These are phyloP conservation scores for Athrips mouffetella DNA, from an alignment of 2,888 invertebrate genomes.

Conservation along the genomic window DNA sequence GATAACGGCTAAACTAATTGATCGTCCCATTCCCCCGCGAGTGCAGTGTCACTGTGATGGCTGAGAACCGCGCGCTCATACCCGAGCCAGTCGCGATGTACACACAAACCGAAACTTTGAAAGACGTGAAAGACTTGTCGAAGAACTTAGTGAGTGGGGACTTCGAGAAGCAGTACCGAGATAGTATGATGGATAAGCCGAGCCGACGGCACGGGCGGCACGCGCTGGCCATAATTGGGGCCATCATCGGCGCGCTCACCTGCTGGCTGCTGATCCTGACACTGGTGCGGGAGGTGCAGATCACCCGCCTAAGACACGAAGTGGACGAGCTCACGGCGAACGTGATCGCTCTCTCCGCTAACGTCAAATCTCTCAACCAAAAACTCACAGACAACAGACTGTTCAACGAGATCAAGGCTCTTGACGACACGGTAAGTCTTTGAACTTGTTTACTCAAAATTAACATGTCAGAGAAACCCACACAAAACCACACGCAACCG, in stretches of 20 bases:
- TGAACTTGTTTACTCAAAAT: not conserved
- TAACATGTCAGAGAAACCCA: not conserved
- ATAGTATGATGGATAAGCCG: constrained; percentile 44
- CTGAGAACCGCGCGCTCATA: constrained; percentile 63
- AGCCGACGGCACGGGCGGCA: constrained; percentile 41
- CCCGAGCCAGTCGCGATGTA: constrained; percentile 57
- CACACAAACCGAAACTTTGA: constrained; percentile 54
- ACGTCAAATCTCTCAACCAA: constrained; percentile 55
- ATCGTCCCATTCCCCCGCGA: constrained; percentile 37
- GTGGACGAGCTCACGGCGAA: constrained; percentile 61
- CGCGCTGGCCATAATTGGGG: constrained; percentile 33
- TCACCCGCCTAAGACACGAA: constrained; percentile 51
- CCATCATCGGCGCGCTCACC: constrained; percentile 43
- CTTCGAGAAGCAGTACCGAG: constrained; percentile 60
- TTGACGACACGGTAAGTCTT: constrained; percentile 65
- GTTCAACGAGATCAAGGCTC: constrained; percentile 53
- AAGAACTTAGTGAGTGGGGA: constrained; percentile 70
- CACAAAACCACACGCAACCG: not conserved
- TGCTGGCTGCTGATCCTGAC: constrained; percentile 57
- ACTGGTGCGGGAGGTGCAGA: constrained; percentile 57
- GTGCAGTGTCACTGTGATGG: constrained; percentile 61
- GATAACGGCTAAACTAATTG: constrained; percentile 47
- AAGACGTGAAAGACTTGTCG: constrained; percentile 61
- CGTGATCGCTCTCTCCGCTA: constrained; percentile 57
- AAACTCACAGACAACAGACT: constrained; percentile 57